A percentile compares a stretch with the other conserved stretches of the same genome.
These are phyloP conservation scores for Pelochelys cantorii DNA, from an alignment of 2,797 vertebrate genomes.

Conservation along the genomic window DNA sequence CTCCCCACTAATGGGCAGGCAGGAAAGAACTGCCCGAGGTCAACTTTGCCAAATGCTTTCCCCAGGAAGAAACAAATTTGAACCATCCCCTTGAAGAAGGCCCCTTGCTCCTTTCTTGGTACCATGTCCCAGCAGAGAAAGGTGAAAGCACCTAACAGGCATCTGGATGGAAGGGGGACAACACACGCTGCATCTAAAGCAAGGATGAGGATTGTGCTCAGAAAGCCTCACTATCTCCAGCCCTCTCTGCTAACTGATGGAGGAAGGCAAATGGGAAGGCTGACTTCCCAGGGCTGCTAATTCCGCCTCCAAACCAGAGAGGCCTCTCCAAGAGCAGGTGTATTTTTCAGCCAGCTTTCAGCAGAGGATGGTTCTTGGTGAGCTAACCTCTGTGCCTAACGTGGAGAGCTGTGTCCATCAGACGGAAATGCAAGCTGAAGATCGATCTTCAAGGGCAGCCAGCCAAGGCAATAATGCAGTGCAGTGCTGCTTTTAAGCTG, in stretches of 20 bases:
- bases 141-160: background rate
- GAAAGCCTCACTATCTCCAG: slow-evolving; percentile 26
- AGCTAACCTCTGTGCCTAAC: background rate
- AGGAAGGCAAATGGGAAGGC: background rate
- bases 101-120: background rate
- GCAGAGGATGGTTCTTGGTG: background rate
- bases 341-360: background rate
- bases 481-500: background rate
- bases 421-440: background rate
- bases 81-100: background rate
- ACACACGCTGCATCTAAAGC: background rate
- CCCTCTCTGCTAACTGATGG: background rate
- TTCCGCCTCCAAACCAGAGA: slow-evolving; percentile 75
- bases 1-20: background rate
- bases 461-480: background rate
- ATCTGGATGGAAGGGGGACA: background rate
- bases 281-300: slow-evolving; percentile 56
- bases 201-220: background rate
- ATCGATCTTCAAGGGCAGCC: background rate
- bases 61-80: background rate
- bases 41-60: background rate
- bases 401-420: background rate
- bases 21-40: background rate
- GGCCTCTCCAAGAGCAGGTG: background rate
- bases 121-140: background rate